Conservation (phyloP, 2,797 vertebrate genomes). For the Silurus aristotelis region DNA sequence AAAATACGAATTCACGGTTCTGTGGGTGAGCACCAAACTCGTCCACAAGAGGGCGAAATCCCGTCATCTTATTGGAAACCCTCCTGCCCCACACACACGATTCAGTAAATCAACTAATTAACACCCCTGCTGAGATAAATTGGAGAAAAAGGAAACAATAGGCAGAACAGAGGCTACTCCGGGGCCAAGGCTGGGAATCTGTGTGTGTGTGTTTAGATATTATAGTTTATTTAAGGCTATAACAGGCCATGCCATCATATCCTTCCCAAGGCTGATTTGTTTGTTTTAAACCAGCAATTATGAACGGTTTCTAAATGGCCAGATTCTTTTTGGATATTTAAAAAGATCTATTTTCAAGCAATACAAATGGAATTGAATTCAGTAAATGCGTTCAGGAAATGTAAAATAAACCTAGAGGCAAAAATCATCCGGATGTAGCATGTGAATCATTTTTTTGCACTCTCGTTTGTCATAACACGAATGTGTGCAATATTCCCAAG, state of each 20-base stretch:
- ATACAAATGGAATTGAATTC: background rate
- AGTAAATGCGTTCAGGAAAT: background rate
- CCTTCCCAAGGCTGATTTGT: background rate
- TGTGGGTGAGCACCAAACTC: background rate
- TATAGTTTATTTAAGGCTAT: background rate
- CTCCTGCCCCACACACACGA: background rate
- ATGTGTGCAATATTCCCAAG: background rate
- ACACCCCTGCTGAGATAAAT: background rate
- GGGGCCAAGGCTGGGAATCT: background rate
- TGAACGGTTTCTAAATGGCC: background rate
- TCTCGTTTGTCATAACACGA: background rate
- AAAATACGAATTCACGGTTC: background rate
- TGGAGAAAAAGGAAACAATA: background rate
- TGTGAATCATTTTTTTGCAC: background rate
- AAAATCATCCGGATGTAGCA: too few species aligned
- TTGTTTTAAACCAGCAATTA: background rate
- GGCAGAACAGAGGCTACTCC: background rate
- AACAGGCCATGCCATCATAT: background rate
- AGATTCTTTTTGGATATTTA: background rate
- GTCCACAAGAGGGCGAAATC: constrained; percentile 6
- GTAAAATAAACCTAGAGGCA: background rate
- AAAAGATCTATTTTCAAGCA: background rate
- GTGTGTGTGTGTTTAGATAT: background rate
- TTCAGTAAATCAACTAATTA: background rate
- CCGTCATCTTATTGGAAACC: background rate